Evolutionary conservation across 2,113 vertebrate genomes (phyloP).

Genomic region (Natator depressus): DNA sequence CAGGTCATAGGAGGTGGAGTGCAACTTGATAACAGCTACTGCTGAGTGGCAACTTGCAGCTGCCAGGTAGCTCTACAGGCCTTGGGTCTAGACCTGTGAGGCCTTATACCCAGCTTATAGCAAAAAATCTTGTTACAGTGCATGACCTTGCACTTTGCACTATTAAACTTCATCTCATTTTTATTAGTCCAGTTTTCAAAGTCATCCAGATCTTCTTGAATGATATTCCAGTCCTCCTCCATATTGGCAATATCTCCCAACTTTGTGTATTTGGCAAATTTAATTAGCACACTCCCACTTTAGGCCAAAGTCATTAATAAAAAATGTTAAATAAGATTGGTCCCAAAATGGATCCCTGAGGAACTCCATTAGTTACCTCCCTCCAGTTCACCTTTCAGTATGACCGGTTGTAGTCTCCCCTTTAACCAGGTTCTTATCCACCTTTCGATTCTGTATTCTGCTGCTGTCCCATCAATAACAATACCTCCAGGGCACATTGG

Average conservation of each 20-base stretch:
- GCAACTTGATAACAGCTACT: too few species aligned
- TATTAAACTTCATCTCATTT: neutral
- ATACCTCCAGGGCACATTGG: too few species aligned
- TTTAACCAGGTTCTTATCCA: neutral
- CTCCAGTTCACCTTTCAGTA: neutral
- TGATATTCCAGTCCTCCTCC: neutral
- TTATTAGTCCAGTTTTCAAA: neutral
- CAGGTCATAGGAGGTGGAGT: too few species aligned
- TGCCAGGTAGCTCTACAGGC: too few species aligned
- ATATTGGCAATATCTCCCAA: neutral
- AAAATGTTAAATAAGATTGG: neutral
- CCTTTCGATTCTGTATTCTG: neutral
- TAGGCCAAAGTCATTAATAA: neutral
- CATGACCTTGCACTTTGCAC: too few species aligned
- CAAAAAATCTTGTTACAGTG: too few species aligned
- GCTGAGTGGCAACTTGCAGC: too few species aligned
- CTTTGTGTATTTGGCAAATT: neutral
- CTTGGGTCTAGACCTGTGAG: too few species aligned
- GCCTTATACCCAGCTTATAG: too few species aligned
- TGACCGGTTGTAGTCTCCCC: neutral
- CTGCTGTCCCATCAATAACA: neutral
- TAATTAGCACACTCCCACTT: neutral
- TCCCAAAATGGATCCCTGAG: neutral
- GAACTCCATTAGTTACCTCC: neutral
- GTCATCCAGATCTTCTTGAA: neutral